phyloP scores from a whole-genome alignment of 2,888 invertebrate genomes.

The Malthinus seriepunctatus region DNA sequence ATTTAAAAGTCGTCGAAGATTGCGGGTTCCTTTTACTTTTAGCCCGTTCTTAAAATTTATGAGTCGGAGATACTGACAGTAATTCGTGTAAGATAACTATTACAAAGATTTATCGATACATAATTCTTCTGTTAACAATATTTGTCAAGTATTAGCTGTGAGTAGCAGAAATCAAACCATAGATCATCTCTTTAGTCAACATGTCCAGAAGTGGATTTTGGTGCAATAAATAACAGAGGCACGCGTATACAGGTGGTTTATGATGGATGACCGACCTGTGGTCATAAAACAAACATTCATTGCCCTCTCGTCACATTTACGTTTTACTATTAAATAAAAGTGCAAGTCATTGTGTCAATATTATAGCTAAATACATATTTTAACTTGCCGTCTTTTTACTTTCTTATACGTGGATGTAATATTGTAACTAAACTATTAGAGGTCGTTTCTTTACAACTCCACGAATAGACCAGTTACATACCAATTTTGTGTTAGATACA shows the following conservation, averaged over 20 bases:
- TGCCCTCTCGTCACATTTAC: slow-evolving; percentile 43
- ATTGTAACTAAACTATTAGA: too few species aligned
- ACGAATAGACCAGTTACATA: too few species aligned
- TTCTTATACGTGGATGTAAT: too few species aligned
- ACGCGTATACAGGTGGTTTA: slow-evolving; percentile 49
- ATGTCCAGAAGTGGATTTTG: slow-evolving; percentile 49
- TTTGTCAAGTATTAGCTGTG: slow-evolving; percentile 50
- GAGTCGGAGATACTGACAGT: slow-evolving; percentile 51
- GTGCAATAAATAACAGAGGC: slow-evolving; percentile 45
- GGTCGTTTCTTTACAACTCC: too few species aligned
- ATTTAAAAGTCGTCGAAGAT: slow-evolving; percentile 17
- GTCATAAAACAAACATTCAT: slow-evolving; percentile 49
- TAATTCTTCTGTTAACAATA: slow-evolving; percentile 53
- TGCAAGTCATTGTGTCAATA: slow-evolving; percentile 12
- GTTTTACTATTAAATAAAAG: slow-evolving; percentile 26
- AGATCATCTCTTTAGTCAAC: slow-evolving; percentile 53
- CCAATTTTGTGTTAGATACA: too few species aligned
- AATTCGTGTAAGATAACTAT: slow-evolving; percentile 51
- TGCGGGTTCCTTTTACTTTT: slow-evolving; percentile 21
- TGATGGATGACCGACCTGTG: slow-evolving; percentile 51
- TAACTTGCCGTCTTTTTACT: too few species aligned
- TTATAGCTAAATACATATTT: too few species aligned
- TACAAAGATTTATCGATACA: slow-evolving; percentile 54
- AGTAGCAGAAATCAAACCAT: slow-evolving; percentile 52
- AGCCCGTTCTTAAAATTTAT: slow-evolving; percentile 43